Percentiles rank a stretch among this genome's conserved stretches.
Evolutionary conservation across 2,888 invertebrate species (phyloP).

Genomic region (Cheilosia vulpina): DNA sequence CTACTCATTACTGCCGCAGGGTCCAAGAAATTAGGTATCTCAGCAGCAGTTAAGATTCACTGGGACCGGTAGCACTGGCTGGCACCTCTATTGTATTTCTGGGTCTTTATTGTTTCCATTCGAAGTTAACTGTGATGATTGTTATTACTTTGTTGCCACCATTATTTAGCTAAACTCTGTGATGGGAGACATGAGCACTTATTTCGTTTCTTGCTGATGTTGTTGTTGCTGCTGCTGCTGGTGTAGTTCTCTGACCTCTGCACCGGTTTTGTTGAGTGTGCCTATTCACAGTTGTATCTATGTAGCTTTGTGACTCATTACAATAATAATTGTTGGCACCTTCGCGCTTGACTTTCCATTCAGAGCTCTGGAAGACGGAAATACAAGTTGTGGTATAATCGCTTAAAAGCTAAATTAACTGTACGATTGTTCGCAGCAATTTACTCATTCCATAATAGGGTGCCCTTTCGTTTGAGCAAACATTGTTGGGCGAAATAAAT

Average conservation of each 20-base stretch:
- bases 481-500: slow-evolving; percentile 1
- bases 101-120: slow-evolving; percentile 20
- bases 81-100: slow-evolving; percentile 19
- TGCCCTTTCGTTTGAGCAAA: slow-evolving; percentile 37
- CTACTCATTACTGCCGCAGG: slow-evolving; percentile 23
- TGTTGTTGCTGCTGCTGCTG: slow-evolving; percentile 2
- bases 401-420: slow-evolving; percentile 51
- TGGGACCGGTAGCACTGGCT: background rate
- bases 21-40: slow-evolving; percentile 11
- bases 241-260: slow-evolving; percentile 49
- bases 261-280: background rate
- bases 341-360: slow-evolving; percentile 45
- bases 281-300: background rate
- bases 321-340: slow-evolving; percentile 37
- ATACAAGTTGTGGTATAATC: slow-evolving; percentile 39
- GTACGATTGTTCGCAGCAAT: slow-evolving; percentile 48
- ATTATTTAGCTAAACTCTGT: background rate
- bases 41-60: background rate
- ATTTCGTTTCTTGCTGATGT: slow-evolving; percentile 4
- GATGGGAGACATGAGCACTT: background rate
- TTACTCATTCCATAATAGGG: slow-evolving; percentile 31
- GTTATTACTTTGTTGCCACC: slow-evolving; percentile 37
- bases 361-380: slow-evolving; percentile 42
- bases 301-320: slow-evolving; percentile 3
- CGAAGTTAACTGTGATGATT: slow-evolving; percentile 28